A percentile compares a stretch with the other conserved stretches of the same genome.
These are phyloP conservation scores for Papilio demoleus DNA, from an alignment of 2,888 invertebrate genomes.

Conservation along the genomic window DNA sequence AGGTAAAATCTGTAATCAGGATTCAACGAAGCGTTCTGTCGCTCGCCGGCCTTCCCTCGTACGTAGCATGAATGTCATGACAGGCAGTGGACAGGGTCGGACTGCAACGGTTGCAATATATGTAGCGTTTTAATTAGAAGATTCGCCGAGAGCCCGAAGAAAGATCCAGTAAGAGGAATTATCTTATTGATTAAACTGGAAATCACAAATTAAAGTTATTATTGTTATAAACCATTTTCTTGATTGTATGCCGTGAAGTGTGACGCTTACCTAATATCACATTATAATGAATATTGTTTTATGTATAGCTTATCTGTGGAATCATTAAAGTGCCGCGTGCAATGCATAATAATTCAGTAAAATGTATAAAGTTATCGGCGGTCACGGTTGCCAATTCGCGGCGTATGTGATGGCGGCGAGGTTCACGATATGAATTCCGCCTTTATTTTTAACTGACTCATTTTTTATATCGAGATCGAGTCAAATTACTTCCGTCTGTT, in stretches of 20 bases:
- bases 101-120: constrained; percentile 44
- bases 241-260: background rate
- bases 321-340: constrained; percentile 32
- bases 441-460: constrained; percentile 28
- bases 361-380: constrained; percentile 43
- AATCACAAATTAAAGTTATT: background rate
- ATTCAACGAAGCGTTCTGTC: constrained; percentile 74
- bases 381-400: constrained; percentile 46
- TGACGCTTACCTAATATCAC: background rate
- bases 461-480: constrained; percentile 25
- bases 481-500: constrained; percentile 35
- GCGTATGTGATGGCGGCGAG: constrained; percentile 43
- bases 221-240: background rate
- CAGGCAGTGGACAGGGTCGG: constrained; percentile 53
- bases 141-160: background rate
- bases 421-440: constrained; percentile 41
- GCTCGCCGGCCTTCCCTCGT: constrained; percentile 69
- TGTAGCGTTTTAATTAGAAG: background rate
- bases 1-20: constrained; percentile 62
- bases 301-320: background rate
- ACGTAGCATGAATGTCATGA: constrained; percentile 63
- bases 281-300: background rate
- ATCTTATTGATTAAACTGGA: no score
- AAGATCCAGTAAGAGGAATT: no score
- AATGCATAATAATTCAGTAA: constrained; percentile 37